Evolutionary conservation across 2,113 vertebrate species (phyloP).

Genomic region (Stigmatopora argus): DNA sequence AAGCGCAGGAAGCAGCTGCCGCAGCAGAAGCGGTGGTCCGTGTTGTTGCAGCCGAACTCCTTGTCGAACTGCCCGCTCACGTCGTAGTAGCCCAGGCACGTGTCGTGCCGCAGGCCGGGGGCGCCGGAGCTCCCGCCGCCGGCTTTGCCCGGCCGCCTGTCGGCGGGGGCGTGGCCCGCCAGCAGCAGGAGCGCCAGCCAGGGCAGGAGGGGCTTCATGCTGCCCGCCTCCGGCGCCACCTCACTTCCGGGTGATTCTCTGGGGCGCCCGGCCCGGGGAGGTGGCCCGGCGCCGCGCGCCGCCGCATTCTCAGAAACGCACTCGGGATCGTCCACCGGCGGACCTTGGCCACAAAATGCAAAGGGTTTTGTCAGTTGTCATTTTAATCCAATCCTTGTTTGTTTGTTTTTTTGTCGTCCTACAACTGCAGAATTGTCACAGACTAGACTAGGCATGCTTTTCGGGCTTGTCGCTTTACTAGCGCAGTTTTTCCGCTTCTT

Average conservation of each 20-base stretch:
- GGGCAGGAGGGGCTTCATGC: conserved; percentile 61
- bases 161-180: conserved; percentile 56
- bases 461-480: background rate
- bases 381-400: background rate
- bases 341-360: background rate
- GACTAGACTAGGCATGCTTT: too few species aligned
- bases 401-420: too few species aligned
- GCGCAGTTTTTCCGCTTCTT: background rate
- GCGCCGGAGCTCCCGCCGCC: conserved; percentile 41
- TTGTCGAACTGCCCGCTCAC: conserved; percentile 97
- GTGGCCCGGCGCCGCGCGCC: background rate
- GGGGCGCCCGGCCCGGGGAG: background rate
- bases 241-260: conserved; percentile 1
- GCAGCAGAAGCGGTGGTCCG: conserved; percentile 94
- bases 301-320: background rate
- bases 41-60: conserved; percentile 97
- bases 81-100: conserved; percentile 95
- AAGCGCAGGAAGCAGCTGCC: conserved; percentile 97
- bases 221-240: background rate
- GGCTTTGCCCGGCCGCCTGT: conserved; percentile 59
- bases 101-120: conserved; percentile 76
- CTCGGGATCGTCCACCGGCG: background rate
- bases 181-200: conserved; percentile 71
- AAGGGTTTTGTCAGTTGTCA: background rate
- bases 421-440: too few species aligned